Base-by-base conservation (phyloP, 2,797 vertebrate genomes). In the Sebastes umbrosus region DNA sequence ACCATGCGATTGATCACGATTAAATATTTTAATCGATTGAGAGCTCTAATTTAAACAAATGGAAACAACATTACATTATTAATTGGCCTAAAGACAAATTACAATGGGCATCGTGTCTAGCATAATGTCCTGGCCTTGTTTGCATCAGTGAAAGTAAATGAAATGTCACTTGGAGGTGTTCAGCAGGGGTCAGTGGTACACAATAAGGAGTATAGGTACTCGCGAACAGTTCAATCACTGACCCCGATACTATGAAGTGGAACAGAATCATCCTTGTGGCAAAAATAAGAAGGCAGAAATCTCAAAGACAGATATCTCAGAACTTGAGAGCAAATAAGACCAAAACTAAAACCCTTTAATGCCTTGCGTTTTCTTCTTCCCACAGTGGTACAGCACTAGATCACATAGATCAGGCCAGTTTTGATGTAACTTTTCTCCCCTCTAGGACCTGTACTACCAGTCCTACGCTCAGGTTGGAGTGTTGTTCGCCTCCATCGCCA, bases 401-500 rank as follows among this genome's bases (percentile, higher is more conserved):
- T 3, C 46, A 36, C n/a, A 8, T 31, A 14, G 6, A 9, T 64
- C 6, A 60, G 22, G 2, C 4, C 34, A 24, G 12, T 18, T 24
- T 20, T 69, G 25, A 34, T n/a, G 8, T 2, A 6, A 34, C 31
- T 8, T 43, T 0, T 31, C n/a, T 22, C 57, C 64, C 43, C 43
- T 46, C 10, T 60, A 99, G 98, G 98, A 99, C 90, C 96, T 99
- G 57, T 99, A 99, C 92, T 99, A 99, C 86, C 98, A 99, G 93
- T 99, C 98, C 13, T 99, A 99, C 73, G 96, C 97, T 68, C 98
- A 99, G 94, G 98, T 99, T 2, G 97, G 97, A 5, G 98, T 99
- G 80, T 95, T 99, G 94, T 99, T 99, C 55, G 98, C 98, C 74
- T 99, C 98, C 86, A 99, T 99, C 86, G 97, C 98, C 89, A 99